Base-by-base conservation (phyloP, 1,140 invertebrate species). In the Lucilia sericata region DNA sequence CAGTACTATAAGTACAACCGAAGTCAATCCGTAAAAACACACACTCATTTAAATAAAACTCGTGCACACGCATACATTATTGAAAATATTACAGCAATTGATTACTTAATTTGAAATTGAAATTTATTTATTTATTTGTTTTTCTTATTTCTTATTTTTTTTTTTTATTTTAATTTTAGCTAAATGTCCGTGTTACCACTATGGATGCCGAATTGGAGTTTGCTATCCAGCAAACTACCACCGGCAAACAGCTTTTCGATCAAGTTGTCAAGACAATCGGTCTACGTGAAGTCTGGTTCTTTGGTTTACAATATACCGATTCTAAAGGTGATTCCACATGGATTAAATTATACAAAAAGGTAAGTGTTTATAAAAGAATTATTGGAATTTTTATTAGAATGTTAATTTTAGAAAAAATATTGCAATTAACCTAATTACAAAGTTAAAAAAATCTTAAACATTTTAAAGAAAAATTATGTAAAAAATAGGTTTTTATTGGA, bases 141-240 rank as follows among this genome's bases (percentile, higher is more conserved):
- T 36, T 14, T 83, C 42, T 74, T n/a, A n/a, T n/a, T n/a, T n/a
- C n/a, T n/a, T n/a, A n/a, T n/a, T 84, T 19, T 17, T 83, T 70
- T 82, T 74, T 84, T 17, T 60, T 42, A 3, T 1, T 30, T 2
- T 30, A 60, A 21, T 92, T 92, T 0, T 91, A 98, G 97, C 97
- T 98, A 94, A 99, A 99, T 94, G 98, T 99, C 87, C 96, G 98
- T 91, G 98, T 99, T 92, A 99, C 97, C 90, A 99, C 99, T 89
- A 99, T 99, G 98, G 99, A 99, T 94, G 99, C 99, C 88, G 99
- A 99, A 94, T 94, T 99, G 94, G 99, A 99, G 94, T 99, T 99
- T 94, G 98, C 98, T 92, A 99, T 99, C 95, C 99, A 99, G 94
- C 96, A 96, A 91, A 98, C 96, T 89, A 99, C 99, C 85, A 99